Evolutionary conservation across 2,113 vertebrate genomes (phyloP), one percentile per base, ranked within the genome.

Genomic region (Hippocampus guttulatus): DNA sequence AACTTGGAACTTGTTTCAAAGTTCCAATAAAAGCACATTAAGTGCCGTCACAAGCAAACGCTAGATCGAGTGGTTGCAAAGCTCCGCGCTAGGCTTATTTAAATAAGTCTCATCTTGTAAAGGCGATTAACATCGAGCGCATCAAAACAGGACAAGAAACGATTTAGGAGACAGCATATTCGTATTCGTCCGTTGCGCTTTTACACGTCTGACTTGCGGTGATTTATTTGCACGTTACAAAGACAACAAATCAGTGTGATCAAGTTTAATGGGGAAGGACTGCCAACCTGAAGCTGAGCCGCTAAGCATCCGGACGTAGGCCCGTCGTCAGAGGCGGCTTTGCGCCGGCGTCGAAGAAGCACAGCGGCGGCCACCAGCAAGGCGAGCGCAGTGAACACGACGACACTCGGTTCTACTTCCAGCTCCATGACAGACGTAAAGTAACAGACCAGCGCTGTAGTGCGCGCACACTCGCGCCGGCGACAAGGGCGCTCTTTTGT

Each of bases 301-400:
- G 62, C 84, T 75, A 73, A 76, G 27, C 71, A 74, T 60, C 69
- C 71, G 68, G 83, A 74, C 21, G 81, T 78, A 1, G 81, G 83
- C 30, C 73, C 15, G 16, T 77, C 79, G 16, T 78, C 81, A 45
- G 76, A 14, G 74, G 80, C 64, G 61, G 66, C 72, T 70, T 64
- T 84, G 5, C 25, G 18, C 54, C 54, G 9, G 15, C 58, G 58
- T 16, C 27, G 58, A 23, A 61, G 63, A 61, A 92, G 78, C 3
- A 86, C 64, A 8, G 81, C 77, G 0, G 87, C 71, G 2, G 89
- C 90, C 16, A 91, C 60, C 49, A 88, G 80, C 33, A 92, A 7
- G 14, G 89, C 91, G 1, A 90, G 67, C 2, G 84, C 65, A 4
- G 92, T 91, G 77, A 93, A 85, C 51, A 92, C 70, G 49, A 90